Conservation (phyloP, 2,888 invertebrate genomes). For the Gisinianus flammeolus region DNA sequence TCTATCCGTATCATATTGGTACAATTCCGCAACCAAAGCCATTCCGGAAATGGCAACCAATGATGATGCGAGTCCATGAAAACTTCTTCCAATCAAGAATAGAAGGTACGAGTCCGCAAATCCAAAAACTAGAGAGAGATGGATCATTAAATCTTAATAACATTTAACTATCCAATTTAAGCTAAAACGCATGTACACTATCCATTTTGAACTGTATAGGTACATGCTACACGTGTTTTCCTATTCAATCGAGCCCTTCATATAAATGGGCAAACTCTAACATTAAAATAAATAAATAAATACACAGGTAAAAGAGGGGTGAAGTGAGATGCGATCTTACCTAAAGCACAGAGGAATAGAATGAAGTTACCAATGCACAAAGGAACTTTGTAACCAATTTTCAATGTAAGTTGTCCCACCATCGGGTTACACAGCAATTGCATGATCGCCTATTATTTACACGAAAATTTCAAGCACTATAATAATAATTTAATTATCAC, state of each 20-base stretch:
- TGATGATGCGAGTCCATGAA: slow-evolving; percentile 82
- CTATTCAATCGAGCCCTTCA: neutral
- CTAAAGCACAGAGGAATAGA: slow-evolving; percentile 71
- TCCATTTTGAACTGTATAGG: too few species aligned
- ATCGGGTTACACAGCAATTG: slow-evolving; percentile 79
- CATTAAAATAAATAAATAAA: neutral
- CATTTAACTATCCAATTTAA: too few species aligned
- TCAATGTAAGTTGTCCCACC: slow-evolving; percentile 72
- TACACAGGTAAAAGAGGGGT: neutral
- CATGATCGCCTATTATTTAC: slow-evolving; percentile 76
- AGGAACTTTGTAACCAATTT: slow-evolving; percentile 72
- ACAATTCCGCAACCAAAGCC: slow-evolving; percentile 74
- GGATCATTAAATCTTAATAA: too few species aligned
- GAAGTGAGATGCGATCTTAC: slow-evolving; percentile 64
- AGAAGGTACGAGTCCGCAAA: slow-evolving; percentile 73
- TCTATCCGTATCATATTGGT: slow-evolving; percentile 66
- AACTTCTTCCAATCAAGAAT: slow-evolving; percentile 74
- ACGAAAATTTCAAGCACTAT: too few species aligned
- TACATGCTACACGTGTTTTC: too few species aligned
- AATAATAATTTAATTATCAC: too few species aligned
- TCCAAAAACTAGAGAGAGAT: slow-evolving; percentile 73
- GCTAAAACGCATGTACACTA: too few species aligned
- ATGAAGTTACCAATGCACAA: slow-evolving; percentile 73
- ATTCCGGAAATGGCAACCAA: slow-evolving; percentile 78
- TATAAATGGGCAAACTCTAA: neutral